A percentile compares a stretch with the other conserved stretches of the same genome.
These are phyloP conservation scores for Ctenosaura bakeri DNA, from an alignment of 2,797 vertebrate species.

Conservation along the genomic window DNA sequence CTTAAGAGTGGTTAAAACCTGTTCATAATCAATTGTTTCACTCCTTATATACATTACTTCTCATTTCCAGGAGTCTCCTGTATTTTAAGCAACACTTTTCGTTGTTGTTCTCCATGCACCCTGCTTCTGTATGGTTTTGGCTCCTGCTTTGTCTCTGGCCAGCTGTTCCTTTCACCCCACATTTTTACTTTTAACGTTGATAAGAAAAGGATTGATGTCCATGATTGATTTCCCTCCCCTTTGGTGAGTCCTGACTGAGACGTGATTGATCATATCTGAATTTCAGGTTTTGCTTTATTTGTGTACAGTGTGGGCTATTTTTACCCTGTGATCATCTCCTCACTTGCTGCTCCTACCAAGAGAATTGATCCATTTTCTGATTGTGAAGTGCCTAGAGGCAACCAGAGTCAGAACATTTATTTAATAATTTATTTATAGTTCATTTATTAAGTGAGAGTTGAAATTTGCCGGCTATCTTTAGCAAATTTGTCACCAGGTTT, in stretches of 20 bases:
- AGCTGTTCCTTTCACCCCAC: background rate
- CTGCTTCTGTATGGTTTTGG: background rate
- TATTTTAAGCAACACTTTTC: background rate
- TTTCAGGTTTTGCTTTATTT: constrained; percentile 18
- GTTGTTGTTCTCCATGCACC: background rate
- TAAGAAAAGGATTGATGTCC: background rate
- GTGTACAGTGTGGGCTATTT: constrained; percentile 21
- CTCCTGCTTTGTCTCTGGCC: background rate
- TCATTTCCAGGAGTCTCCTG: background rate
- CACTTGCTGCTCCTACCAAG: background rate
- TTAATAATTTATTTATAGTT: too few relatives aligned
- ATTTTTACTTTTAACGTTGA: background rate
- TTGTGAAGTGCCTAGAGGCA: background rate
- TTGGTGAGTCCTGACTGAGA: background rate
- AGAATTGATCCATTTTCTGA: background rate
- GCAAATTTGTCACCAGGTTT: constrained; percentile 10
- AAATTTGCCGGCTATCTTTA: background rate
- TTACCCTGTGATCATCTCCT: background rate
- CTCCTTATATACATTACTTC: too few relatives aligned
- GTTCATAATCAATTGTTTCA: background rate
- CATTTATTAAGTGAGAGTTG: constrained; percentile 28
- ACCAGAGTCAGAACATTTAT: background rate
- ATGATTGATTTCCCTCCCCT: background rate
- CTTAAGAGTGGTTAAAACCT: background rate
- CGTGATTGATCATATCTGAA: background rate